Percentiles rank a stretch among this genome's conserved stretches.
These are phyloP conservation scores for Characodon lateralis DNA, from an alignment of 2,797 vertebrate species.

Conservation along the genomic window DNA sequence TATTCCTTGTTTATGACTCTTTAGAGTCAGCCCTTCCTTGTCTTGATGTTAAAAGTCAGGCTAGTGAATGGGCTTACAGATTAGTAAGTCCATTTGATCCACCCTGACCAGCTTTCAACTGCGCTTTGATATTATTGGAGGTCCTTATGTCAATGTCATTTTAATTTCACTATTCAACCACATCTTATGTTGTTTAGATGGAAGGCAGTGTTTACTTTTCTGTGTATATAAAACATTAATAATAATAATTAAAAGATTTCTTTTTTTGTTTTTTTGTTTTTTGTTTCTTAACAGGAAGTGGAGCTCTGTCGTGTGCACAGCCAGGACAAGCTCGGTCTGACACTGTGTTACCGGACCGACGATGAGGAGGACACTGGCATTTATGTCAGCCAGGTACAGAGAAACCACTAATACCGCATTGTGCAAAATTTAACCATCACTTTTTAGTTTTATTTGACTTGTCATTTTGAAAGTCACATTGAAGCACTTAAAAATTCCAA, in stretches of 20 bases:
- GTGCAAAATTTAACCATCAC: background rate
- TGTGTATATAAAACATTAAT: background rate
- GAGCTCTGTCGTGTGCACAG: conserved; percentile 89
- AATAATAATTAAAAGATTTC: background rate
- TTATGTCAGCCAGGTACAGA: conserved; percentile 90
- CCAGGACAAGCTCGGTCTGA: conserved; percentile 94
- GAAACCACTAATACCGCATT: background rate
- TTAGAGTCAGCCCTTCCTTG: background rate
- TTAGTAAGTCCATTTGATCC: background rate
- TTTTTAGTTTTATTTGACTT: background rate
- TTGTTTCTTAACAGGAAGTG: conserved; percentile 83
- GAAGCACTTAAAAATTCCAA: conserved; percentile 11
- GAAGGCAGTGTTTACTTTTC: too few relatives aligned
- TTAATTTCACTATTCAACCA: background rate
- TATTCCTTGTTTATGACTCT: background rate
- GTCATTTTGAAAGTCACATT: background rate
- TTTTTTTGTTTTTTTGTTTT: background rate
- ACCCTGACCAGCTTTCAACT: background rate
- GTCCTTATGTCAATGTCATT: background rate
- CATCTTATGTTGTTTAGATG: too few relatives aligned
- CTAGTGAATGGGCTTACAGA: too few relatives aligned
- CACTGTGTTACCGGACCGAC: conserved; percentile 94
- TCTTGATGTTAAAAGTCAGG: background rate
- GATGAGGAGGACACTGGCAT: conserved; percentile 94
- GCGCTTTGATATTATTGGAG: background rate